These are phyloP conservation scores for Pterois miles DNA, from an alignment of 2,797 vertebrate genomes.

Conservation along the genomic window DNA sequence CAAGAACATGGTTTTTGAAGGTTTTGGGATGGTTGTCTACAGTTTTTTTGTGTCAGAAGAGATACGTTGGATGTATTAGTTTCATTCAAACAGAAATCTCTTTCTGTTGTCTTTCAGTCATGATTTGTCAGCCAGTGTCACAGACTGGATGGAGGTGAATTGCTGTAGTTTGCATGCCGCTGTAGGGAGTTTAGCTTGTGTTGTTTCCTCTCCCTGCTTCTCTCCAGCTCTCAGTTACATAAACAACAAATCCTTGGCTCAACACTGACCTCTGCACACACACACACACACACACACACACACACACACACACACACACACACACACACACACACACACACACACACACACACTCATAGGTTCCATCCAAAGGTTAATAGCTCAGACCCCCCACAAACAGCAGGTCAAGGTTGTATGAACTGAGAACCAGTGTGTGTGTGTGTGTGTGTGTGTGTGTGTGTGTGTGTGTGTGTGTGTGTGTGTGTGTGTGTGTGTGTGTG, in stretches of 20 bases:
- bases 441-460: slow-evolving; percentile 16
- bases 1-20: background rate
- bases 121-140: background rate
- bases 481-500: slow-evolving; percentile 27
- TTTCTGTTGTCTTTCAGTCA: background rate
- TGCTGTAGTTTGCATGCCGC: background rate
- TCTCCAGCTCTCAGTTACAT: slow-evolving; percentile 44
- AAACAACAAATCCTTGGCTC: slow-evolving; percentile 63
- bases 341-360: slow-evolving; percentile 36
- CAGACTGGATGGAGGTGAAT: background rate
- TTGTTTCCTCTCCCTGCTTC: slow-evolving; percentile 14
- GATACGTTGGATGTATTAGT: too few relatives aligned
- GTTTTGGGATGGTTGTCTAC: background rate
- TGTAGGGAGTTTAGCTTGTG: background rate
- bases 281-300: slow-evolving; percentile 30
- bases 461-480: slow-evolving; percentile 1
- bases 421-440: slow-evolving; percentile 9
- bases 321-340: slow-evolving; percentile 18
- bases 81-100: background rate
- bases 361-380: slow-evolving; percentile 48
- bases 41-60: background rate
- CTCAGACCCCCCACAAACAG: slow-evolving; percentile 60
- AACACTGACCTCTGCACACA: slow-evolving; percentile 50
- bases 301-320: slow-evolving; percentile 18
- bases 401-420: slow-evolving; percentile 42